phyloP scores from a whole-genome alignment of 1,140 invertebrate species.

The Tenebrio molitor region DNA sequence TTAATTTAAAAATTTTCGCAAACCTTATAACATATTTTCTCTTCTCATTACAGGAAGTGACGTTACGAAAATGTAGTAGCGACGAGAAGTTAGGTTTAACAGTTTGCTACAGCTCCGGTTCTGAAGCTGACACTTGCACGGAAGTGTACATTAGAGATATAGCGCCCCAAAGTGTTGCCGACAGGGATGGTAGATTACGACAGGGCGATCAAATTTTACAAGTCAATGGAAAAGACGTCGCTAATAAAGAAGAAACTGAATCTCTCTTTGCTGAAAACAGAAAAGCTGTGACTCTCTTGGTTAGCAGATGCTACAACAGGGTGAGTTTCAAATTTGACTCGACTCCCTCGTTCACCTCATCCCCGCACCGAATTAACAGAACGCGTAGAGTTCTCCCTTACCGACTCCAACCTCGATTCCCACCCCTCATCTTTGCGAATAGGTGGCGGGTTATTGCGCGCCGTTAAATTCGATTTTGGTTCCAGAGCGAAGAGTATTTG shows the following conservation, averaged over 20 bases:
- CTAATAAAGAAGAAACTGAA: slow-evolving; percentile 72
- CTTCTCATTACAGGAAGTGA: slow-evolving; percentile 77
- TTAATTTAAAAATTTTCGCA: slow-evolving; percentile 21
- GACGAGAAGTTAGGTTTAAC: slow-evolving; percentile 78
- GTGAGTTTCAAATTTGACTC: slow-evolving; percentile 62
- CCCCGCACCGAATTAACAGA: too few relatives aligned
- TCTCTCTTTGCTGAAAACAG: slow-evolving; percentile 70
- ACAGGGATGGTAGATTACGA: slow-evolving; percentile 76
- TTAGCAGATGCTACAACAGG: slow-evolving; percentile 71
- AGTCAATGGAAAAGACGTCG: slow-evolving; percentile 72
- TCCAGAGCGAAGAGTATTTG: slow-evolving; percentile 61
- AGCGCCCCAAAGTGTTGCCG: slow-evolving; percentile 77
- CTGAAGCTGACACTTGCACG: slow-evolving; percentile 70
- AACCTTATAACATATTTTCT: slow-evolving; percentile 21
- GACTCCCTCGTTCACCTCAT: too few relatives aligned
- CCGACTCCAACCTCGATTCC: slow-evolving; percentile 3
- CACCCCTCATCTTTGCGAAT: background rate
- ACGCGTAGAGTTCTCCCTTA: background rate
- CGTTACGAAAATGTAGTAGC: slow-evolving; percentile 71
- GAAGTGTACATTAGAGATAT: slow-evolving; percentile 83
- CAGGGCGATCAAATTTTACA: slow-evolving; percentile 83
- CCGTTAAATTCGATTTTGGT: slow-evolving; percentile 23
- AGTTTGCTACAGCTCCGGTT: slow-evolving; percentile 76
- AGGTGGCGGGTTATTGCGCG: slow-evolving; percentile 12
- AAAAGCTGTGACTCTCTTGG: slow-evolving; percentile 70